Conservation (phyloP, 2,888 invertebrate species). For the Ichneumoninae sp. region DNA sequence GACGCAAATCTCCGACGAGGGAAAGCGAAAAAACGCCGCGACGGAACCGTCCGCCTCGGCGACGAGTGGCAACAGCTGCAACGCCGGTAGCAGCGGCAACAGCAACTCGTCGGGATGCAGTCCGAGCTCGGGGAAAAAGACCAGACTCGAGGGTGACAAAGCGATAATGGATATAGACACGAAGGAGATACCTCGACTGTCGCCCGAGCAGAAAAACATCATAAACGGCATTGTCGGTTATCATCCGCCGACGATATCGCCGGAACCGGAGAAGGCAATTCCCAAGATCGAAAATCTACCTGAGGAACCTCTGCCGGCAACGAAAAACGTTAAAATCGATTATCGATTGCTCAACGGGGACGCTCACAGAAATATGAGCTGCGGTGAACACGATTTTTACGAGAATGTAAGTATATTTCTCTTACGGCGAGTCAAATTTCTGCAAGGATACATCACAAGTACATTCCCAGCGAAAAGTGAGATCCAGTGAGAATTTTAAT, state of each 20-base stretch:
- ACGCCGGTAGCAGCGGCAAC: constrained; percentile 8
- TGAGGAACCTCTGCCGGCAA: not conserved
- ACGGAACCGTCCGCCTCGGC: constrained; percentile 51
- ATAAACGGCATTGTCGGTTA: constrained; percentile 63
- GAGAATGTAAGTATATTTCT: constrained; percentile 75
- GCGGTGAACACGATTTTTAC: constrained; percentile 78
- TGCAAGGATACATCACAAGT: not conserved
- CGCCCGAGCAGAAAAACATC: constrained; percentile 58
- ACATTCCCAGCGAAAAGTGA: too few relatives aligned
- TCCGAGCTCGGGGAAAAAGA: constrained; percentile 50
- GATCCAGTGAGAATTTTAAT: too few relatives aligned
- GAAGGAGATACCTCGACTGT: constrained; percentile 40
- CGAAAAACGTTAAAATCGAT: constrained; percentile 66
- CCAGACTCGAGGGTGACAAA: constrained; percentile 40
- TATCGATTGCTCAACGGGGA: constrained; percentile 79
- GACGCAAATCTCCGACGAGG: constrained; percentile 49
- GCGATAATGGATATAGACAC: constrained; percentile 53
- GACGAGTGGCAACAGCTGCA: constrained; percentile 18
- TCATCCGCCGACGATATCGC: constrained; percentile 40
- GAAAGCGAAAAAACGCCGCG: constrained; percentile 64
- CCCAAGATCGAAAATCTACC: constrained; percentile 31
- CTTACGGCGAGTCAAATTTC: not conserved
- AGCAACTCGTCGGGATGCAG: constrained; percentile 15
- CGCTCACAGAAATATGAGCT: constrained; percentile 81
- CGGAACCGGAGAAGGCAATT: constrained; percentile 36